phyloP scores from a whole-genome alignment of 2,888 invertebrate genomes.

The Clanis bilineata region DNA sequence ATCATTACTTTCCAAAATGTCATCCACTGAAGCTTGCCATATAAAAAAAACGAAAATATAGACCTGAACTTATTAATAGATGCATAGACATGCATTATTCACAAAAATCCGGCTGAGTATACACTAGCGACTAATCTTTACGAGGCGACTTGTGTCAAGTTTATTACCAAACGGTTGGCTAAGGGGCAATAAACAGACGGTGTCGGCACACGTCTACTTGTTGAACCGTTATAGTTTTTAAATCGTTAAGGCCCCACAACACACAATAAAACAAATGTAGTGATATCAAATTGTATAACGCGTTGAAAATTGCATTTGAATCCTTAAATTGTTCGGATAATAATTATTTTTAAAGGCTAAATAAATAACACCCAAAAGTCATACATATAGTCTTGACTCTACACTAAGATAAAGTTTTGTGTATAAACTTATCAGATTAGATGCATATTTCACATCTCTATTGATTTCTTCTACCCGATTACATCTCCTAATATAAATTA shows the following conservation, averaged over 20 bases:
- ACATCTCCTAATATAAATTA: no score
- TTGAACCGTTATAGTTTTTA: constrained; percentile 49
- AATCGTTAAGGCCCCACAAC: constrained; percentile 35
- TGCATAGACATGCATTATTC: neutral
- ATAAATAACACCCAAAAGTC: no score
- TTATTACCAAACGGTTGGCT: constrained; percentile 60
- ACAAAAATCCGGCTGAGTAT: neutral
- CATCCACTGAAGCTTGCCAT: neutral
- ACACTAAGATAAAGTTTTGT: no score
- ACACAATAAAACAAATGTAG: constrained; percentile 27
- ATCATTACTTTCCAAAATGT: neutral
- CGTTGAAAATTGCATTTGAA: neutral
- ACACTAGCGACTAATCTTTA: constrained; percentile 49
- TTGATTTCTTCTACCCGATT: no score
- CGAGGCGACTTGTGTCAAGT: constrained; percentile 57
- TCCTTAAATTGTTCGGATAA: neutral
- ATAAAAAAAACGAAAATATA: neutral
- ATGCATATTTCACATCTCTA: no score
- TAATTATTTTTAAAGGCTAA: no score
- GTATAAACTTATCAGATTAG: no score
- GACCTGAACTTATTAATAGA: neutral
- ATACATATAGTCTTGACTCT: no score
- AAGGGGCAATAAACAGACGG: constrained; percentile 52
- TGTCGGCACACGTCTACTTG: constrained; percentile 31
- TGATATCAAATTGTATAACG: neutral